A percentile compares a stretch with the other conserved stretches of the same genome.
These are phyloP conservation scores for Tenthredo amoena DNA, from an alignment of 2,888 invertebrate genomes.

Conservation along the genomic window DNA sequence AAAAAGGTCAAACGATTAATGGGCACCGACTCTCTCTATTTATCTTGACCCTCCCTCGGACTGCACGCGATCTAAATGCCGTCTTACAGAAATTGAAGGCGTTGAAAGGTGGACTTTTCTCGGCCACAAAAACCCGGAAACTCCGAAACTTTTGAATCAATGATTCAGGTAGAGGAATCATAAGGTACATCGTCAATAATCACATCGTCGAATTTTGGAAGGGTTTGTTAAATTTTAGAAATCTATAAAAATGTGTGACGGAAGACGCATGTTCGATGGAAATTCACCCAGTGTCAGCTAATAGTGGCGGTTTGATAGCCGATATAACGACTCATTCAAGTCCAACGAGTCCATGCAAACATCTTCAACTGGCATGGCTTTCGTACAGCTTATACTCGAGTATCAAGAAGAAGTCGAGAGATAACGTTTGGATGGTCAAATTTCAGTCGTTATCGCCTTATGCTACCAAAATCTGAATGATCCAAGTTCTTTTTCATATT, in stretches of 20 bases:
- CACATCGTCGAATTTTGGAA: neutral
- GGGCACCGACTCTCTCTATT: constrained; percentile 31
- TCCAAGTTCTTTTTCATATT: neutral
- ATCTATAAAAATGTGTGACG: neutral
- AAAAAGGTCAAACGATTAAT: constrained; percentile 29
- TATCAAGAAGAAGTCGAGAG: neutral
- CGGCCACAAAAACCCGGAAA: neutral
- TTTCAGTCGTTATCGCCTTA: constrained; percentile 11
- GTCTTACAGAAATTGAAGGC: constrained; percentile 2
- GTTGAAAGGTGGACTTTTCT: neutral
- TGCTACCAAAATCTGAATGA: neutral
- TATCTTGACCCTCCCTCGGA: constrained; percentile 41
- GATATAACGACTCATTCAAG: neutral
- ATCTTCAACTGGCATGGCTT: neutral
- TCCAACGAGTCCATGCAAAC: constrained; percentile 41
- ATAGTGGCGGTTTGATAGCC: neutral
- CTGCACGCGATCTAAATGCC: constrained; percentile 26
- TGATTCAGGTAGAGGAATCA: neutral
- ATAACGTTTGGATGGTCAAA: neutral
- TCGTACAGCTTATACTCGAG: neutral
- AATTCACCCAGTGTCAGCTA: neutral
- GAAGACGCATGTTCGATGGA: neutral
- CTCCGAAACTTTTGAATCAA: neutral
- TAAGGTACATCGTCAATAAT: too few species aligned
- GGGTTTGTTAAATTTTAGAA: neutral